phyloP scores from a whole-genome alignment of 2,797 vertebrate species.

The Etheostoma perlongum region DNA sequence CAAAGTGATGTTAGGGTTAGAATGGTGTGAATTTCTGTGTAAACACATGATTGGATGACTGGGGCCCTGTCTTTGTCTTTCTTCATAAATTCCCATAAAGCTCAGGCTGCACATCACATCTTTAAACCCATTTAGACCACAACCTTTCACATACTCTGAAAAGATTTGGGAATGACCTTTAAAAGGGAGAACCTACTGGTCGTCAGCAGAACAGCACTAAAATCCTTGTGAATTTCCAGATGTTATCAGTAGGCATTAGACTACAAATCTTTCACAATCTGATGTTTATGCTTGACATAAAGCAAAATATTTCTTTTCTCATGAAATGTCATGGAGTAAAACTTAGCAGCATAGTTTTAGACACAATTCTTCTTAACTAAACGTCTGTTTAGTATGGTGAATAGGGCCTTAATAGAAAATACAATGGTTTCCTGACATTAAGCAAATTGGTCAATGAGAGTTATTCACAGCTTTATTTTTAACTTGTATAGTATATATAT shows the following conservation, averaged over 20 bases:
- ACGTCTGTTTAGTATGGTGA: neutral
- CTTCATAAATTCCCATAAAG: constrained; percentile 81
- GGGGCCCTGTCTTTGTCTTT: constrained; percentile 89
- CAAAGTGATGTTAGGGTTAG: constrained; percentile 89
- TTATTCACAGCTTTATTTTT: neutral
- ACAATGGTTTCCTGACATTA: neutral
- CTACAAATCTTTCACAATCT: neutral
- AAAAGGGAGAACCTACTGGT: neutral
- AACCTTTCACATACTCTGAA: constrained; percentile 71
- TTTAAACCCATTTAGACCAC: constrained; percentile 67
- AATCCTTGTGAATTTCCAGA: neutral
- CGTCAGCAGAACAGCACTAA: neutral
- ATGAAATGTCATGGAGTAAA: neutral
- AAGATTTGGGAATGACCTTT: constrained; percentile 81
- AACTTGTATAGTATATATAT: neutral
- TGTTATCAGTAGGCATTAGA: neutral
- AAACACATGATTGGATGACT: constrained; percentile 93
- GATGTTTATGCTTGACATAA: neutral
- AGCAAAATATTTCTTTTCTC: neutral
- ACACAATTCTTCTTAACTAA: neutral
- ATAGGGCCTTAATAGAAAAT: neutral
- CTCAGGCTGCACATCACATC: constrained; percentile 70
- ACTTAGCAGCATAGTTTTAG: neutral
- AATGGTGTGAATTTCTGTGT: constrained; percentile 98
- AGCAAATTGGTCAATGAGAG: neutral